These are phyloP conservation scores for Pararge aegeria DNA, from an alignment of 1,140 invertebrate genomes.

Conservation along the genomic window DNA sequence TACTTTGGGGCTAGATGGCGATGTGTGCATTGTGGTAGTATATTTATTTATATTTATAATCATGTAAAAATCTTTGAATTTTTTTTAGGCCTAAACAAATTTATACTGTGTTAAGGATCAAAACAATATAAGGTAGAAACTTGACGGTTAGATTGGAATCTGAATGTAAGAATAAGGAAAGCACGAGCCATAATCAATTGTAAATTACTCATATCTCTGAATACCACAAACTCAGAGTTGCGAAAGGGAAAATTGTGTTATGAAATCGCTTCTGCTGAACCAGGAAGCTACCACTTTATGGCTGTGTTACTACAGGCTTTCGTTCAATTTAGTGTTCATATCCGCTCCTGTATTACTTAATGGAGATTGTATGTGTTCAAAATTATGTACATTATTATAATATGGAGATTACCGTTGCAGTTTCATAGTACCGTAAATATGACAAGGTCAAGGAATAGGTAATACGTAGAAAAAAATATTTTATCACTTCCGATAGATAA, in stretches of 20 bases:
- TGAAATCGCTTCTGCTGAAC: constrained; percentile 59
- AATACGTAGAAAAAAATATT: too few species aligned
- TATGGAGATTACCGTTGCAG: too few species aligned
- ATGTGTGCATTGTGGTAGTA: too few species aligned
- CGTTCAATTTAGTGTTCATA: constrained; percentile 41
- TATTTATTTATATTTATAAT: too few species aligned
- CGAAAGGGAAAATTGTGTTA: constrained; percentile 71
- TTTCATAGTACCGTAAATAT: too few species aligned
- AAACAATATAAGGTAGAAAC: not conserved
- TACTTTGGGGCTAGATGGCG: too few species aligned
- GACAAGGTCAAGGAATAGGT: too few species aligned
- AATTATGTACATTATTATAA: constrained; percentile 4
- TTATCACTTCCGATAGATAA: too few species aligned
- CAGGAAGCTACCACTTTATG: constrained; percentile 59
- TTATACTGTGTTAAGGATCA: too few species aligned
- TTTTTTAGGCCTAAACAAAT: too few species aligned
- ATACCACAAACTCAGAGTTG: constrained; percentile 55
- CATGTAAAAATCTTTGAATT: too few species aligned
- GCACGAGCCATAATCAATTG: constrained; percentile 41
- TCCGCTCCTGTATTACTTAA: constrained; percentile 6
- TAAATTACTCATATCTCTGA: constrained; percentile 47
- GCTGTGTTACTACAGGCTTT: constrained; percentile 57
- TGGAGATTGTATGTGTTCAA: not conserved
- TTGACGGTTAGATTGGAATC: not conserved
- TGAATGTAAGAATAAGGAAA: not conserved